Evolutionary conservation across 1,140 invertebrate genomes (phyloP).

Genomic region (Tetraneura akinire): DNA sequence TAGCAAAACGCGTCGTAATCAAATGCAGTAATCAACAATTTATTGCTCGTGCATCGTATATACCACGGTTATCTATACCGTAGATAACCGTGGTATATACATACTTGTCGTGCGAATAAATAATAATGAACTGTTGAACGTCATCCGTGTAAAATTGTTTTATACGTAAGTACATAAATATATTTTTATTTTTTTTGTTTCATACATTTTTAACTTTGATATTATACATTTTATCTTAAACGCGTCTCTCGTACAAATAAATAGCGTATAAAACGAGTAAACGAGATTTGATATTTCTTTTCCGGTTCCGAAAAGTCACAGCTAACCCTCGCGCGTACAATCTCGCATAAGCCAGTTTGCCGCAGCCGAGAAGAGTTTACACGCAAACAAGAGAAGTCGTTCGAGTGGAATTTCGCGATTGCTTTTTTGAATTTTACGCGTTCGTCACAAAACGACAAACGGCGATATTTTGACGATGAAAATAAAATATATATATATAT

Average conservation of each 20-base stretch:
- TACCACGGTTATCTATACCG: too few relatives aligned
- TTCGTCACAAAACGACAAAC: neutral
- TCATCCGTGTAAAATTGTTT: neutral
- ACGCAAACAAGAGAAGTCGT: slow-evolving; percentile 28
- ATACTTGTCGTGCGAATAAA: neutral
- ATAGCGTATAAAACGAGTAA: neutral
- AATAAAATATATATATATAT: neutral
- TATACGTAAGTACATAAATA: too few relatives aligned
- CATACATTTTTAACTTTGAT: slow-evolving; percentile 6
- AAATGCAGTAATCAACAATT: slow-evolving; percentile 3
- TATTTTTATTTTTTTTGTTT: neutral
- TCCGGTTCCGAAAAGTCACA: neutral
- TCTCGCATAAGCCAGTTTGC: neutral
- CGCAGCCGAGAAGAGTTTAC: neutral
- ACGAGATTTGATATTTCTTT: neutral
- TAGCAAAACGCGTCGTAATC: too few relatives aligned
- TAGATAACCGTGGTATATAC: too few relatives aligned
- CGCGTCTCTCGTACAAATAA: neutral
- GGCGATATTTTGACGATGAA: neutral
- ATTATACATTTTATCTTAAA: slow-evolving; percentile 11
- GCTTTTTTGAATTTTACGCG: slow-evolving; percentile 42
- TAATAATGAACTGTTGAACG: neutral
- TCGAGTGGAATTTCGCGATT: slow-evolving; percentile 36
- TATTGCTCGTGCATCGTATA: neutral
- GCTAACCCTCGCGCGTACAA: slow-evolving; percentile 3